phyloP scores from a whole-genome alignment of 2,113 vertebrate species.

The Oenanthe melanoleuca region DNA sequence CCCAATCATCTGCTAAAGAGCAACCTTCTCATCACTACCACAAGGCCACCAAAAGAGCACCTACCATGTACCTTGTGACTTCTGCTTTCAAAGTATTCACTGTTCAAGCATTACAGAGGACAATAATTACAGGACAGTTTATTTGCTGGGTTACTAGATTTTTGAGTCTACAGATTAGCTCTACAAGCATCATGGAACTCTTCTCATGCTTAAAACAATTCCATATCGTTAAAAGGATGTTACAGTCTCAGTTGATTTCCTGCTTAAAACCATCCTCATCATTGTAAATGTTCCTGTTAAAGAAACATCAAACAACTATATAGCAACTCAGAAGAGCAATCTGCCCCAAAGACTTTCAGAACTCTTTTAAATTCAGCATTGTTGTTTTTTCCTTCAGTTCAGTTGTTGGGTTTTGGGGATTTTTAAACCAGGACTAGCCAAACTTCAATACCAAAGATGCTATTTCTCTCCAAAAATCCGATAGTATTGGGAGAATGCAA shows the following conservation, averaged over 20 bases:
- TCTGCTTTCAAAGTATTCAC: background rate
- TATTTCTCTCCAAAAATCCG: background rate
- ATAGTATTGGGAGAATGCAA: background rate
- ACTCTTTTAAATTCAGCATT: background rate
- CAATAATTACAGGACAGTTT: background rate
- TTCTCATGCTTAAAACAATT: background rate
- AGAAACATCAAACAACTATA: background rate
- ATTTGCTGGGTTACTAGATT: background rate
- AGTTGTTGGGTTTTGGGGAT: background rate
- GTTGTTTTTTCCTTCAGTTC: background rate
- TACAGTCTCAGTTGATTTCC: background rate
- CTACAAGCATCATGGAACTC: background rate
- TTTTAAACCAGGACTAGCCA: background rate
- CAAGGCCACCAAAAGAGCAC: background rate
- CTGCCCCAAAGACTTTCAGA: background rate
- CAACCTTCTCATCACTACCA: background rate
- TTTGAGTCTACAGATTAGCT: background rate
- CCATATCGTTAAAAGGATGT: background rate
- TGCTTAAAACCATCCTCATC: background rate
- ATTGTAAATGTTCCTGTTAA: background rate
- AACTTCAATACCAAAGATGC: background rate
- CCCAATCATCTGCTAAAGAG: background rate
- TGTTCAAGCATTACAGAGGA: background rate
- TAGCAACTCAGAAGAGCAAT: background rate
- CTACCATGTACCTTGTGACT: rapidly evolving